A percentile compares a stretch with the other conserved stretches of the same genome.
These are phyloP conservation scores for Acanthurus lineatus DNA, from an alignment of 2,797 vertebrate genomes.

Conservation along the genomic window DNA sequence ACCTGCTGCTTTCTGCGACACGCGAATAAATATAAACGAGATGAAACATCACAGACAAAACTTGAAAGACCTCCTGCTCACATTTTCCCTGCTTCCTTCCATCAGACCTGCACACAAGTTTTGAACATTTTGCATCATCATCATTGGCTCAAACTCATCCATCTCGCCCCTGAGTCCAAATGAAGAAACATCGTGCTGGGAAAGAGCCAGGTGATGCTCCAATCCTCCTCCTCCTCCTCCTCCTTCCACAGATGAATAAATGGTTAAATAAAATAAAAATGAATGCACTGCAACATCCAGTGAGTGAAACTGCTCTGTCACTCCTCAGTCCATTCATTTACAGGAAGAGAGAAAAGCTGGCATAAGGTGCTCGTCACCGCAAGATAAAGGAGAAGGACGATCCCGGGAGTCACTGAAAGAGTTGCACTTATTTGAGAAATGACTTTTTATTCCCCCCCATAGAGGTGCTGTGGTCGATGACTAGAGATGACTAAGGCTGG, in stretches of 20 bases:
- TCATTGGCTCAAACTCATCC: background rate
- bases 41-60: background rate
- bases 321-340: slow-evolving; percentile 42
- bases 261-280: slow-evolving; percentile 39
- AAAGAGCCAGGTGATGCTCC: too few relatives aligned
- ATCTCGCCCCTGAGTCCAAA: background rate
- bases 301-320: slow-evolving; percentile 49
- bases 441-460: slow-evolving; percentile 32
- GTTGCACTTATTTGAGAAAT: slow-evolving; percentile 49
- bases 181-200: background rate
- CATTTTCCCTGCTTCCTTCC: background rate
- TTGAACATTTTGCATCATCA: background rate
- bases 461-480: slow-evolving; percentile 39
- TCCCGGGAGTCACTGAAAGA: slow-evolving; percentile 47
- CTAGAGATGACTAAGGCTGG: slow-evolving; percentile 52
- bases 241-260: slow-evolving; percentile 12
- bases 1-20: slow-evolving; percentile 23
- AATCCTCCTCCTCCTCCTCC: too few relatives aligned
- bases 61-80: background rate
- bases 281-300: slow-evolving; percentile 31
- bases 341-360: slow-evolving; percentile 46
- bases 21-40: too few relatives aligned
- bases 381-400: slow-evolving; percentile 18
- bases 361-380: slow-evolving; percentile 38
- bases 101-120: background rate